These are phyloP conservation scores for Sturmia bella DNA, from an alignment of 2,888 invertebrate genomes.

Conservation along the genomic window DNA sequence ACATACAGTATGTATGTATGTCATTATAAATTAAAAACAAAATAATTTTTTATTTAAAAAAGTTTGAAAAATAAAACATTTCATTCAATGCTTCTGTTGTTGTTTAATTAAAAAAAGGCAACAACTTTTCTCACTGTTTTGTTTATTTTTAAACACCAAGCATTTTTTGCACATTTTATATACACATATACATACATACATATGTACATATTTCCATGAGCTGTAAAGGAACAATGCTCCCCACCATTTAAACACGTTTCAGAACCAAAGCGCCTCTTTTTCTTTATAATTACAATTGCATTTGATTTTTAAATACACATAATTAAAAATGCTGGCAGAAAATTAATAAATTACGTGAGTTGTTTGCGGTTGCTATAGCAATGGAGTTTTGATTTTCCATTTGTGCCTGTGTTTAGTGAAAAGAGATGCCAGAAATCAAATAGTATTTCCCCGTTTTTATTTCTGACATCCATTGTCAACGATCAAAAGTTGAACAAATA, in stretches of 20 bases:
- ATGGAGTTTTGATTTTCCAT: slow-evolving; percentile 55
- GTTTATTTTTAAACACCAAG: slow-evolving; percentile 48
- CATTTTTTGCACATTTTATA: background rate
- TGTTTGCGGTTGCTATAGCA: slow-evolving; percentile 65
- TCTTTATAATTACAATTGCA: slow-evolving; percentile 15
- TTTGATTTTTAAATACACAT: slow-evolving; percentile 12
- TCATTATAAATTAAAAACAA: no score
- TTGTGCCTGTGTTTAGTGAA: slow-evolving; percentile 40
- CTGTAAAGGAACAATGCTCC: background rate
- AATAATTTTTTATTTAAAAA: no score
- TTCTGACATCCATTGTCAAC: no score
- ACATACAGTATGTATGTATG: no score
- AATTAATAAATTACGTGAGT: slow-evolving; percentile 45
- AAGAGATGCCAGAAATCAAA: slow-evolving; percentile 44
- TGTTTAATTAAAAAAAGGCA: slow-evolving; percentile 24
- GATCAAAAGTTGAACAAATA: no score
- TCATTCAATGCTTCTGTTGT: slow-evolving; percentile 55
- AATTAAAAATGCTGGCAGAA: background rate
- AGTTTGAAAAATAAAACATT: slow-evolving; percentile 54
- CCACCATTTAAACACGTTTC: background rate
- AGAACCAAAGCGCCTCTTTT: slow-evolving; percentile 4
- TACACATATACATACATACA: background rate
- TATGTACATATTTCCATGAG: background rate
- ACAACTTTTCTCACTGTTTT: slow-evolving; percentile 42
- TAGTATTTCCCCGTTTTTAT: no score